Conservation (phyloP, 2,113 vertebrate genomes). For the Silurus asotus region DNA sequence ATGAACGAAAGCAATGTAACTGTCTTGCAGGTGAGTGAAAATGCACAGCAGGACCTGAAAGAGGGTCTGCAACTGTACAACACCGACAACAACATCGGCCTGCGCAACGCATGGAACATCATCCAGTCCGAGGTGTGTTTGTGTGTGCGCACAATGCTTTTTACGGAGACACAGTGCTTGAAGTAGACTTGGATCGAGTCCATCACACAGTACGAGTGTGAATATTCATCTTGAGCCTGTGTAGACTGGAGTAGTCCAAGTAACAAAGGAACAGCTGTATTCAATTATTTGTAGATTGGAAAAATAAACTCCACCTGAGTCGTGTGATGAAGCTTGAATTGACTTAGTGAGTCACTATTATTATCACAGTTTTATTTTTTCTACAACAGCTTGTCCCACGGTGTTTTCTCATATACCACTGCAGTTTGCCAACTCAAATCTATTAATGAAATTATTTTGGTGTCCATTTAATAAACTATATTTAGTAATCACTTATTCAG, state of each 20-base stretch:
- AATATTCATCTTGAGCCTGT: not conserved
- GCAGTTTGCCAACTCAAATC: not conserved
- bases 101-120: slow-evolving; percentile 94
- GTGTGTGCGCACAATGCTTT: not conserved
- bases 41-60: slow-evolving; percentile 87
- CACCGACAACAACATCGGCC: slow-evolving; percentile 89
- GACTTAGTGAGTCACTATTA: not conserved
- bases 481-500: too few relatives aligned
- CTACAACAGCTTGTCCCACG: not conserved
- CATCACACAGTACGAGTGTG: not conserved
- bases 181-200: too few relatives aligned
- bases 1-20: not conserved
- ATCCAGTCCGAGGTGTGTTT: slow-evolving; percentile 88
- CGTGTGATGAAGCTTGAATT: not conserved
- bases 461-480: too few relatives aligned
- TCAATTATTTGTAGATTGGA: not conserved
- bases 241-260: not conserved
- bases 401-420: not conserved
- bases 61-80: slow-evolving; percentile 90
- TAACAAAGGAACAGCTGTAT: not conserved
- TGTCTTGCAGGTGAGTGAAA: slow-evolving; percentile 84
- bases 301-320: not conserved
- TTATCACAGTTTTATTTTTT: not conserved
- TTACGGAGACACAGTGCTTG: too few relatives aligned
- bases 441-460: too few relatives aligned